Conservation (phyloP, 2,888 invertebrate genomes). For the Hemistola chrysoprasaria region DNA sequence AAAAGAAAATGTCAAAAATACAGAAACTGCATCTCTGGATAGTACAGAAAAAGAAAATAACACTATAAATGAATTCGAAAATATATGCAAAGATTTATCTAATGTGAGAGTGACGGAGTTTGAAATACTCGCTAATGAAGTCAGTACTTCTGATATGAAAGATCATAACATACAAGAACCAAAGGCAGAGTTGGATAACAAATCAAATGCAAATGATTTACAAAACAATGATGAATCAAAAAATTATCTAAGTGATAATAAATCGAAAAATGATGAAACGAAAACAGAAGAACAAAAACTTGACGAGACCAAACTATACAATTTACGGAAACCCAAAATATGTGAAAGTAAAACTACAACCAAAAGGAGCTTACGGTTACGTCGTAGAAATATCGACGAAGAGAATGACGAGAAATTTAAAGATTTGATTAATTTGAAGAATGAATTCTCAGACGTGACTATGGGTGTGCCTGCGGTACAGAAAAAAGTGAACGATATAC, state of each 20-base stretch:
- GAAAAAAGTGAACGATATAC: slow-evolving; percentile 54
- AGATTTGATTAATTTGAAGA: slow-evolving; percentile 64
- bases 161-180: slow-evolving; percentile 13
- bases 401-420: slow-evolving; percentile 52
- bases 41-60: slow-evolving; percentile 37
- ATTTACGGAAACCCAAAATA: slow-evolving; percentile 40
- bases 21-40: slow-evolving; percentile 25
- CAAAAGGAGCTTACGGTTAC: slow-evolving; percentile 53
- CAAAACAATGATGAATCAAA: slow-evolving; percentile 5
- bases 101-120: slow-evolving; percentile 63
- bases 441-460: slow-evolving; percentile 66
- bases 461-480: slow-evolving; percentile 51
- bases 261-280: background rate
- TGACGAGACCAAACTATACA: slow-evolving; percentile 46
- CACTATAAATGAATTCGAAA: slow-evolving; percentile 65
- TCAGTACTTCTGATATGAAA: slow-evolving; percentile 8
- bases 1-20: slow-evolving; percentile 8
- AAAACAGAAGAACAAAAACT: slow-evolving; percentile 10
- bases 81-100: slow-evolving; percentile 61
- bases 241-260: no score
- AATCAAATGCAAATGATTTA: slow-evolving; percentile 13
- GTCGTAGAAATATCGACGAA: slow-evolving; percentile 37
- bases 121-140: slow-evolving; percentile 51
- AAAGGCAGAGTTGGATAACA: no score
- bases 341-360: slow-evolving; percentile 40